Conservation (phyloP, 2,113 vertebrate genomes). For the Pontoporia blainvillei region DNA sequence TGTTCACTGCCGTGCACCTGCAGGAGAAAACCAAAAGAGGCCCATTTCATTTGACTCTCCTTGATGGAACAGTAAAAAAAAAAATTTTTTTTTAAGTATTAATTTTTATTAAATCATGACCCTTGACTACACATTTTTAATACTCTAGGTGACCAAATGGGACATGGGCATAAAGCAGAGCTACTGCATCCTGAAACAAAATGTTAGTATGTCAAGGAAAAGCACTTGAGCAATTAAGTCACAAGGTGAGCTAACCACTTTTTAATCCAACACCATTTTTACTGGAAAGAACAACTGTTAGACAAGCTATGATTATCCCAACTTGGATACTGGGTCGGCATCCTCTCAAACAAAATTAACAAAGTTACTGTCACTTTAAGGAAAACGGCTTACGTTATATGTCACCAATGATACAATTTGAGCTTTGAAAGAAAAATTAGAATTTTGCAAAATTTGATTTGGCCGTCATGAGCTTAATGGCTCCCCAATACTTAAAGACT, state of each 20-base stretch:
- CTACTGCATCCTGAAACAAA: not conserved
- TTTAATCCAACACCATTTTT: not conserved
- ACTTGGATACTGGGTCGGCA: not conserved
- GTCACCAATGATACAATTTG: not conserved
- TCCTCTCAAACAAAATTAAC: not conserved
- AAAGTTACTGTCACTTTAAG: not conserved
- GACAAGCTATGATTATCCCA: not conserved
- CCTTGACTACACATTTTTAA: not conserved
- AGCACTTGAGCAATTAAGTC: not conserved
- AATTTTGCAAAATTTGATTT: not conserved
- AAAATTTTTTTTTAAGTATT: not conserved
- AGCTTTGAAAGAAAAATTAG: not conserved
- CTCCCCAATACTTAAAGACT: not conserved
- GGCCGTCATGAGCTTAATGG: not conserved
- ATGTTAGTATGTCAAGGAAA: not conserved
- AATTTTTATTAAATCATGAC: not conserved
- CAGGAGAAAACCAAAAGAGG: not conserved
- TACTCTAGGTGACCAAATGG: not conserved
- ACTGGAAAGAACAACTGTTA: not conserved
- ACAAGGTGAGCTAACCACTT: not conserved
- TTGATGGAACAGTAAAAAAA: not conserved
- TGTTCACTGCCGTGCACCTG: fast-evolving
- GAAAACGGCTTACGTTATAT: not conserved
- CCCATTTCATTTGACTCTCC: not conserved
- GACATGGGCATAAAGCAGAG: not conserved